Conservation (phyloP, 1,140 invertebrate species). For the Plectrocnemia conspersa region DNA sequence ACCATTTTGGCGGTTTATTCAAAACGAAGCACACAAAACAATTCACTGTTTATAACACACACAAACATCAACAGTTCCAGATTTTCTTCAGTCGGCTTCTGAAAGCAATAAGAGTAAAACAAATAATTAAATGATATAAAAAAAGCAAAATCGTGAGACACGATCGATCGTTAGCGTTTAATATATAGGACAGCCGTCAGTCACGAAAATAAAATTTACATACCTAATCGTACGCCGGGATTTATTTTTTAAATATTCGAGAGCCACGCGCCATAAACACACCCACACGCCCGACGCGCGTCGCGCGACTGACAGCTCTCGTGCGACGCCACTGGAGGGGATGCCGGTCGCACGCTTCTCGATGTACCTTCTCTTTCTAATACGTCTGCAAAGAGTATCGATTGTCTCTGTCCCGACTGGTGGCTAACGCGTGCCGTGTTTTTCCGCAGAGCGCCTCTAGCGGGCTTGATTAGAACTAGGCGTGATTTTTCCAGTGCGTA, state of each 20-base stretch:
- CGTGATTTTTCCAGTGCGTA: too few relatives aligned
- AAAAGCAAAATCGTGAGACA: neutral
- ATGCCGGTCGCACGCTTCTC: neutral
- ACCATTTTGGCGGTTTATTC: slow-evolving; percentile 27
- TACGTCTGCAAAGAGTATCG: too few relatives aligned
- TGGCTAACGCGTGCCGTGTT: too few relatives aligned
- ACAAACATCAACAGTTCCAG: neutral
- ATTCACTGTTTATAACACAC: neutral
- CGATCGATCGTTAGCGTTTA: neutral
- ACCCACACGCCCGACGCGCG: slow-evolving; percentile 1
- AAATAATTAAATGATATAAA: neutral
- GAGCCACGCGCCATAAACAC: slow-evolving; percentile 4
- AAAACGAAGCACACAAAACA: slow-evolving; percentile 6
- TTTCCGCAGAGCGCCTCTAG: too few relatives aligned
- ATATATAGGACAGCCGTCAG: neutral
- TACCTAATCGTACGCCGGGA: too few relatives aligned
- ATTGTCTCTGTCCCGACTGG: too few relatives aligned
- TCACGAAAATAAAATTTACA: neutral
- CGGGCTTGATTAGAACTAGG: too few relatives aligned
- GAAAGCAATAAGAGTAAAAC: neutral
- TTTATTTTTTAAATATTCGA: too few relatives aligned
- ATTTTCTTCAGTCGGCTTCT: neutral
- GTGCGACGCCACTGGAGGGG: slow-evolving; percentile 2
- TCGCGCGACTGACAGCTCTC: slow-evolving; percentile 7
- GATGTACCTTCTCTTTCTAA: neutral